These are phyloP conservation scores for Thelaira solivaga DNA, from an alignment of 2,888 invertebrate species.

Conservation along the genomic window DNA sequence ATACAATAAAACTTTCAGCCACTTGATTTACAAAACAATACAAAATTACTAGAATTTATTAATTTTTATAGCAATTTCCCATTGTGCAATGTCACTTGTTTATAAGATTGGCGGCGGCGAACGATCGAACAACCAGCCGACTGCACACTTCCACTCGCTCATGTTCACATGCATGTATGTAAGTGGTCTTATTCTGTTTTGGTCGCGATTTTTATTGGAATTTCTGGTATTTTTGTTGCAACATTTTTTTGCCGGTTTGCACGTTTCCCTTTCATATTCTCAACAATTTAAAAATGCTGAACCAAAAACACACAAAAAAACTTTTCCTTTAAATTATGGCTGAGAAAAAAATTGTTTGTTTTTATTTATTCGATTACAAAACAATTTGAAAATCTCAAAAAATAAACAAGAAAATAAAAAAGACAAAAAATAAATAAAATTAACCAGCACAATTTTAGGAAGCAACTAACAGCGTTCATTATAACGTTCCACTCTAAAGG, in stretches of 20 bases:
- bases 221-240: constrained; percentile 63
- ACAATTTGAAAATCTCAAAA: constrained; percentile 54
- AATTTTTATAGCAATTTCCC: no score
- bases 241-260: constrained; percentile 33
- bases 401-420: no score
- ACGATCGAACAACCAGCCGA: not conserved
- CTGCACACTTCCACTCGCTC: constrained; percentile 28
- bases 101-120: not conserved
- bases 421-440: no score
- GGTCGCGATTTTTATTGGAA: constrained; percentile 63
- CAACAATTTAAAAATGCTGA: constrained; percentile 54
- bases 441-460: not conserved
- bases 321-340: constrained; percentile 35
- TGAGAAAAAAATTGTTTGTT: constrained; percentile 28
- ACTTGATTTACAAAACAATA: no score
- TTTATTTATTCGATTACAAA: constrained; percentile 55
- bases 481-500: constrained; percentile 18
- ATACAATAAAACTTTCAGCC: no score
- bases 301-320: constrained; percentile 25
- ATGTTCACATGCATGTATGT: no score
- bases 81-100: constrained; percentile 43
- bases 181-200: constrained; percentile 57
- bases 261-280: constrained; percentile 57
- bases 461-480: not conserved
- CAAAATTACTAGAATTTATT: no score